Base-by-base conservation (phyloP, 2,113 vertebrate genomes). In the Pollimyrus isidori region DNA sequence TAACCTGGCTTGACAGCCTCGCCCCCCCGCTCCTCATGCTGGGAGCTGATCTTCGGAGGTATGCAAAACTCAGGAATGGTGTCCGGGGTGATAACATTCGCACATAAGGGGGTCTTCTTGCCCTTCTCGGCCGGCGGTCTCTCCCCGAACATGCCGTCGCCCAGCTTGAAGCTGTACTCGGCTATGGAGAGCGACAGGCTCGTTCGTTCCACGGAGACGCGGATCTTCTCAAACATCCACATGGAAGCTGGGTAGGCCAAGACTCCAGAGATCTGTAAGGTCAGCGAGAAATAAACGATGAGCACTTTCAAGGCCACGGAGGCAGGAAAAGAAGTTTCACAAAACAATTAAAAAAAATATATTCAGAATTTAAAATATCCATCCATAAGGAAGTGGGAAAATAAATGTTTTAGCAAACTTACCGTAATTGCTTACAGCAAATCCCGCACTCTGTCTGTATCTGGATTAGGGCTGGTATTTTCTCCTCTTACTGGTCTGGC, bases 1-100 rank as follows among this genome's bases (percentile, higher is more conserved):
- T 46, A 7, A 10, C 39, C 5, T 26, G 89, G 56, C 86, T 93
- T 92, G 50, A 89, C 91, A 7, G 89, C 91, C 45, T 95, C 96
- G 0, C 9, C 11, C 9, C 80, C 91, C 90, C 94, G 95, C n/a
- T 87, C 39, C 86, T 96, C 95, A 83, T 93, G 93, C 49, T 93
- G 65, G 88, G 92, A 93, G 1, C 94, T 92, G 87, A 96, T 94
- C 0, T 95, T 96, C 0, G 95, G 95, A 1, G 96, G 96, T 89
- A 96, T 96, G 94, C 94, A 96, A 92, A 96, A 96, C 92, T 96
- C 95, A 2, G 96, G 96, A 89, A 96, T 96, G 91, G 94, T 95
- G 92, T 96, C 94, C 1, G 96, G 96, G 23, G 96, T 96, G 91
- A 96, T 96, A 91, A 96, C 94, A 42, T 96, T 95, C 9, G 95